These are phyloP conservation scores for Pollicipes pollicipes DNA, from an alignment of 1,140 invertebrate genomes.

Conservation along the genomic window DNA sequence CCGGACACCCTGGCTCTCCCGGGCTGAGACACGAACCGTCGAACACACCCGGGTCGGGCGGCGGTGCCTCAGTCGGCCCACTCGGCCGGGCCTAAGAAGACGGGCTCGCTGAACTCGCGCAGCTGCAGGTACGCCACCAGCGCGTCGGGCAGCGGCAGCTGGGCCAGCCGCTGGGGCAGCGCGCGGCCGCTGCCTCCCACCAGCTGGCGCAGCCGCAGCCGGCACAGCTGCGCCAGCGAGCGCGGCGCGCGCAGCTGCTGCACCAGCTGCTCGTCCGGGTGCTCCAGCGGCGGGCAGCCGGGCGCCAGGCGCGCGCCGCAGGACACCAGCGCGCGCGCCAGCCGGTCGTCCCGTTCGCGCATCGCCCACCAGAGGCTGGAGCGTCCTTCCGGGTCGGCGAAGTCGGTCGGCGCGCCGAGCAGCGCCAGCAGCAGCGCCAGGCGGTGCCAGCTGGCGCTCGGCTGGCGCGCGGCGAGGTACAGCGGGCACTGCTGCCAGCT, in stretches of 20 bases:
- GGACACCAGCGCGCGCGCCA: background rate
- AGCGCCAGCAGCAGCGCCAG: background rate
- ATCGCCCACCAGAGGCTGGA: background rate
- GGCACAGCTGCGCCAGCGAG: background rate
- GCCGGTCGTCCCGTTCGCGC: background rate
- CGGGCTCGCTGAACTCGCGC: background rate
- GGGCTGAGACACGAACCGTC: no score
- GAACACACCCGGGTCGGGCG: no score
- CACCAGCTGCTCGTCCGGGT: background rate
- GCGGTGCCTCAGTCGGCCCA: background rate
- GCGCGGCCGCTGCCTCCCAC: background rate
- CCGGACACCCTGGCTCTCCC: no score
- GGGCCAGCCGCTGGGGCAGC: background rate
- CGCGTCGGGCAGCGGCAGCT: background rate
- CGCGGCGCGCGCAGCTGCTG: background rate
- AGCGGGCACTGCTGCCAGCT: background rate
- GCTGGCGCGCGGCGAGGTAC: background rate
- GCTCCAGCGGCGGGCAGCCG: background rate
- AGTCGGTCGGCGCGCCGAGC: background rate
- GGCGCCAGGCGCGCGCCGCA: background rate
- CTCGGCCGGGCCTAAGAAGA: no score
- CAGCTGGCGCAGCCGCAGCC: background rate
- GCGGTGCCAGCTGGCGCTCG: background rate
- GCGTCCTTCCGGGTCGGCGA: background rate
- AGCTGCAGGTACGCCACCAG: background rate